Evolutionary conservation across 2,888 invertebrate genomes (phyloP).

Genomic region (Cabera pusaria): DNA sequence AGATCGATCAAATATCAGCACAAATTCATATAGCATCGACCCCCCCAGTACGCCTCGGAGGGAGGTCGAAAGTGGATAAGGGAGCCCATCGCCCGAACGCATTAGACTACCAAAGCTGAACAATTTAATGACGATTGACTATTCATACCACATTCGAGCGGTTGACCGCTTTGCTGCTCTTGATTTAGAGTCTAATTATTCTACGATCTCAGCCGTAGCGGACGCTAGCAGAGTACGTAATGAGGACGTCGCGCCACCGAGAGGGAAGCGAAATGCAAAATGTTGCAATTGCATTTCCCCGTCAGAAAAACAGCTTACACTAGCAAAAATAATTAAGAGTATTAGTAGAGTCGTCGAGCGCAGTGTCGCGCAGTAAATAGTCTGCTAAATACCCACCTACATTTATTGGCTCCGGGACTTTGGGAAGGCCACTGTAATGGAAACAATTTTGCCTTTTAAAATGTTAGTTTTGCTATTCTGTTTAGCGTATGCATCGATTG

Average conservation of each 20-base stretch:
- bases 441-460: conserved; percentile 76
- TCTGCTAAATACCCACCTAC: conserved; percentile 80
- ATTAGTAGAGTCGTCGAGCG: conserved; percentile 75
- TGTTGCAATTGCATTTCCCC: conserved; percentile 77
- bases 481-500: conserved; percentile 47
- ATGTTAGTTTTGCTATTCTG: conserved; percentile 47
- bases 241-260: conserved; percentile 57
- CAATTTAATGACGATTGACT: conserved; percentile 82
- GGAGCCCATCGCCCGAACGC: conserved; percentile 50
- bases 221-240: conserved; percentile 70
- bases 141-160: conserved; percentile 79
- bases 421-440: conserved; percentile 67
- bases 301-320: conserved; percentile 81
- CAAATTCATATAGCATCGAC: conserved; percentile 9
- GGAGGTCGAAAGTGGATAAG: conserved; percentile 31
- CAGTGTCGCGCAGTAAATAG: conserved; percentile 78
- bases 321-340: conserved; percentile 82
- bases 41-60: conserved; percentile 13
- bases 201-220: conserved; percentile 75
- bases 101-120: conserved; percentile 80
- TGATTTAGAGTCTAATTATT: conserved; percentile 81
- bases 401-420: conserved; percentile 73
- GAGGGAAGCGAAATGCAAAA: conserved; percentile 68
- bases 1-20: conserved; percentile 12
- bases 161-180: conserved; percentile 78